Evolutionary conservation across 2,113 vertebrate species (phyloP), one percentile per base, ranked within the genome.

Genomic region (Puffinus mauretanicus): DNA sequence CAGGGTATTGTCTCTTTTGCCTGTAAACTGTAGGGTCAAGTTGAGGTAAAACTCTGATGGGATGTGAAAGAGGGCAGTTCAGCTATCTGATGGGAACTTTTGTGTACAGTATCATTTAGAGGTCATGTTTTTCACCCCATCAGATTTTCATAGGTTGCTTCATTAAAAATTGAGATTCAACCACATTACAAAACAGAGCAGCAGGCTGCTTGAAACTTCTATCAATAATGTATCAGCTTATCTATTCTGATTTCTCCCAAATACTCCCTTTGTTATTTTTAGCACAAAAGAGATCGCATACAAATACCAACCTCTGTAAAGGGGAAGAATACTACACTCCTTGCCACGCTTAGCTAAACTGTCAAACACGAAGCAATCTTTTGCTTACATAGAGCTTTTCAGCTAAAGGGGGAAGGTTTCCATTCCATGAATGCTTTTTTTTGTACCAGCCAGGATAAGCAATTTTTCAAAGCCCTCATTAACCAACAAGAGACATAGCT

Each of bases 81-180:
- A 36, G n/a, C 85, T 86, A 11, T 36, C 7, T 22, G 91, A 86
- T 69, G 82, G 82, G 92, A 94, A 90, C 80, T 88, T 86, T 55
- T 87, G 38, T 64, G 44, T 78, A 49, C 69, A 47, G 93, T 96
- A 96, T 97, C 96, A 90, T 71, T 52, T n/a, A 82, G 94, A 98
- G 97, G 96, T 97, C 96, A 96, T 18, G 27, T 78, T 94, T 93
- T 97, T 98, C 95, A 91, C 93, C 86, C 89, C 91, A 91, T 92
- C 89, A 90, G 95, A 98, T 98, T 97, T 98, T 98, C 94, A 94
- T 97, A 96, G 83, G 82, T 96, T 87, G 58, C 94, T 97, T 97
- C 97, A 97, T 98, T 97, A 98, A 98, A 98, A 98, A 97, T 98
- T 97, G 96, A 98, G 96, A 88, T 94, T 93, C 90, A 66, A 91